Percentiles rank a stretch among this genome's conserved stretches.
Conservation (phyloP, 1,140 invertebrate genomes). For the Trichogramma pretiosum region DNA sequence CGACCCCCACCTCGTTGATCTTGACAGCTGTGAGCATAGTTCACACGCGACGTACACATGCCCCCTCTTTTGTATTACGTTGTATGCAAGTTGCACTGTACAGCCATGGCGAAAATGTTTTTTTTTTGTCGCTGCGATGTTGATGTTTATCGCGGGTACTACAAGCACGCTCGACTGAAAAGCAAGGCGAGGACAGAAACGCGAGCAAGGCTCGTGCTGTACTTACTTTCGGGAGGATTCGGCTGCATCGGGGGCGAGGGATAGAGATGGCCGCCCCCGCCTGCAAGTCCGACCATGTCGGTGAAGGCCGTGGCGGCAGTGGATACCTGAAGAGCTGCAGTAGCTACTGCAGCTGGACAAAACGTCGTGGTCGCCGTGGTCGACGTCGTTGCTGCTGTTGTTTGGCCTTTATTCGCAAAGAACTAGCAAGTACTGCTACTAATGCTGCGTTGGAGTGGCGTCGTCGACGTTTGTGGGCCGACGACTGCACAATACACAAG, state of each 20-base stretch:
- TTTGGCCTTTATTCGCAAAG: too few species aligned
- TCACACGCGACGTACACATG: too few species aligned
- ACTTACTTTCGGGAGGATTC: conserved; percentile 40
- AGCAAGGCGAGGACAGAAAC: neutral
- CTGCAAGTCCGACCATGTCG: conserved; percentile 46
- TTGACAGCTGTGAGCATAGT: too few species aligned
- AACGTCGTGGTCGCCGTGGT: neutral
- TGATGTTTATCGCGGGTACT: too few species aligned
- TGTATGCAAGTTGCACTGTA: too few species aligned
- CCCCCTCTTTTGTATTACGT: too few species aligned
- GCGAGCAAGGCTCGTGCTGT: conserved; percentile 3
- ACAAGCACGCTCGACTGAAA: too few species aligned
- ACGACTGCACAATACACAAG: neutral
- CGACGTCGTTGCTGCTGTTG: neutral
- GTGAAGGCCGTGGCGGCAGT: conserved; percentile 47
- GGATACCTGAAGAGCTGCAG: neutral
- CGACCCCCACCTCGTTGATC: too few species aligned
- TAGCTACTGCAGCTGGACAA: neutral
- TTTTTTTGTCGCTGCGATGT: too few species aligned
- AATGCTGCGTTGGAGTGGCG: neutral
- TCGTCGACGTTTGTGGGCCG: neutral
- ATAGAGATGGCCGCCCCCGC: conserved; percentile 44
- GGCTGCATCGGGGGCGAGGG: conserved; percentile 45
- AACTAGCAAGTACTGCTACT: neutral
- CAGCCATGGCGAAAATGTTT: too few species aligned